Conservation (phyloP, 2,113 vertebrate species). For the Saimiri boliviensis region DNA sequence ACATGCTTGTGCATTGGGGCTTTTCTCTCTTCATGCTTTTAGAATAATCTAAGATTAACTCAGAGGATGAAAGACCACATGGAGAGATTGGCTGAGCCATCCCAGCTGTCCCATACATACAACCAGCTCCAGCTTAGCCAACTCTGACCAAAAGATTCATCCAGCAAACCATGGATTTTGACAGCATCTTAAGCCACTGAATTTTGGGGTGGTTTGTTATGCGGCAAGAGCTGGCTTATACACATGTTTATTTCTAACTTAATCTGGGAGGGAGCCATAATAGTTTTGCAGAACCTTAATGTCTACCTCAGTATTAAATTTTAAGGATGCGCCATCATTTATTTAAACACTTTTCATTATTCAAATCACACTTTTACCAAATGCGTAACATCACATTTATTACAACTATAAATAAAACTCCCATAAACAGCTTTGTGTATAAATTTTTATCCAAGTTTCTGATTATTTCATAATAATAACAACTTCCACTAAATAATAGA, state of each 20-base stretch:
- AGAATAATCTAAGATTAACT: background rate
- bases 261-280: background rate
- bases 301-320: background rate
- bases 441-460: slow-evolving; percentile 31
- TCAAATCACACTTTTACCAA: background rate
- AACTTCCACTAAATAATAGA: background rate
- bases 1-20: fast-evolving
- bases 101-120: background rate
- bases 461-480: slow-evolving; percentile 8
- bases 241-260: background rate
- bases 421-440: slow-evolving; percentile 9
- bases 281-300: background rate
- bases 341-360: background rate
- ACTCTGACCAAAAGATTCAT: background rate
- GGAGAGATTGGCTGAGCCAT: background rate
- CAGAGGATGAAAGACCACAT: background rate
- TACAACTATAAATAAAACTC: slow-evolving; percentile 14
- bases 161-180: background rate
- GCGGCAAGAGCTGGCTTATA: background rate
- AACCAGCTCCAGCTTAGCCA: background rate
- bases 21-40: background rate
- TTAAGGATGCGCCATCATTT: background rate
- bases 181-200: background rate
- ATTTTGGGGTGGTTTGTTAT: background rate
- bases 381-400: background rate